Evolutionary conservation across 2,888 invertebrate species (phyloP), one percentile per base, ranked within the genome.

Genomic region (Macaria notata): DNA sequence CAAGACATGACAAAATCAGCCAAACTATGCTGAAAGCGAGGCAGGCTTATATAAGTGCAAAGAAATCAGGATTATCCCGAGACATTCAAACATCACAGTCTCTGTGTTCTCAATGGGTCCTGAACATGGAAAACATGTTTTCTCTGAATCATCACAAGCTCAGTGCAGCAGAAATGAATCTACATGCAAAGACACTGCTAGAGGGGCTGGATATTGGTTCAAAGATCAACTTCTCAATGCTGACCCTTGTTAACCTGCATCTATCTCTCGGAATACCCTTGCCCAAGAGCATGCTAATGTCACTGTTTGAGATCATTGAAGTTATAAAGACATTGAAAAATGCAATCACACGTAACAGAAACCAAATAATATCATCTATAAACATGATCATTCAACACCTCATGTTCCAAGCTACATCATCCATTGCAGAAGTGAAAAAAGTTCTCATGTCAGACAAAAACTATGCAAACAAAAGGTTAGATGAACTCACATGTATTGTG

Each of bases 371-470:
- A 29, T 94, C 95, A 73, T 94, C 95, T 8, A 92, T 95, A 53
- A 94, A 94, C 70, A 94, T 97, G 81, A 94, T 97, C 46, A 84
- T 95, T 9, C 98, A 98, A 75, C 96, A 97, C 84, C 90, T 97
- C 45, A 93, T 94, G 65, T 96, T 96, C 81, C 95, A 95, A 81
- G 93, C 95, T 5, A 88, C 96, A 45, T 92, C 92, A 46, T 92
- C 94, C 46, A 88, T 97, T 54, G 87, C 93, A 49, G 92, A 90
- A 58, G 94, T 95, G 0, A 95, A 95, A 83, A 96, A 94, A 88
- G 92, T 92, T 75, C 89, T 93, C 66, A 92, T 94, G 71, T 89
- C 91, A 62, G 93, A 94, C 69, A 94, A 94, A 73, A 93, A 93
- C 59, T 93, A 94, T 75, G 94, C 94, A 56, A 93, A 93, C 68